Conservation (phyloP, 1,140 invertebrate species). For the Magallana ariakensis region DNA sequence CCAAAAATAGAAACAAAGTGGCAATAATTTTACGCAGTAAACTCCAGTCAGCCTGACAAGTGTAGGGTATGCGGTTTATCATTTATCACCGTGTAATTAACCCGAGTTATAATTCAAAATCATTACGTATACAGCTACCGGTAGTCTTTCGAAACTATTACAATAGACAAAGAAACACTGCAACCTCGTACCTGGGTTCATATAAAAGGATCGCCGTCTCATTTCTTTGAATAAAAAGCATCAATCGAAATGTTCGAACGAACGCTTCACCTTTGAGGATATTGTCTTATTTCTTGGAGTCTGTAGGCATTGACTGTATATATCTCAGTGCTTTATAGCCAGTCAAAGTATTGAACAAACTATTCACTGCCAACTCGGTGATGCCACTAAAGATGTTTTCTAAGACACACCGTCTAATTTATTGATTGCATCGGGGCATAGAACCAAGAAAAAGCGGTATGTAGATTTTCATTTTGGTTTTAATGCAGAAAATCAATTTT, state of each 20-base stretch:
- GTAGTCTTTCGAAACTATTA: neutral
- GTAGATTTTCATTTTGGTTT: constrained; percentile 31
- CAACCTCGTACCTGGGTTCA: neutral
- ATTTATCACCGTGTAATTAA: neutral
- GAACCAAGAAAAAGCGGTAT: constrained; percentile 32
- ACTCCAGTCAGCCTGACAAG: neutral
- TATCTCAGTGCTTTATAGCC: constrained; percentile 2
- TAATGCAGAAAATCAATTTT: constrained; percentile 17
- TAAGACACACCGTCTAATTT: constrained; percentile 29
- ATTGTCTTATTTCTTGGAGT: neutral
- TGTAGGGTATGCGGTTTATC: neutral
- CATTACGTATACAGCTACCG: neutral
- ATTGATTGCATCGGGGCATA: constrained; percentile 30
- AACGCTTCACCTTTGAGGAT: neutral
- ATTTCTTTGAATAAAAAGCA: neutral
- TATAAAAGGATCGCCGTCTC: neutral
- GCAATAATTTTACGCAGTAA: constrained; percentile 15
- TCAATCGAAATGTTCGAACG: constrained; percentile 3
- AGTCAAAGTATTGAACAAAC: constrained; percentile 23
- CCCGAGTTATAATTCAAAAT: neutral
- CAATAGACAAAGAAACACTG: neutral
- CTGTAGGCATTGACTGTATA: constrained; percentile 4
- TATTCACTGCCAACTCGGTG: neutral
- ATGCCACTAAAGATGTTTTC: constrained; percentile 7
- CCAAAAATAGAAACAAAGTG: constrained; percentile 16